A percentile compares a stretch with the other conserved stretches of the same genome.
Conservation (phyloP, 2,113 vertebrate genomes). For the Carollia perspicillata region DNA sequence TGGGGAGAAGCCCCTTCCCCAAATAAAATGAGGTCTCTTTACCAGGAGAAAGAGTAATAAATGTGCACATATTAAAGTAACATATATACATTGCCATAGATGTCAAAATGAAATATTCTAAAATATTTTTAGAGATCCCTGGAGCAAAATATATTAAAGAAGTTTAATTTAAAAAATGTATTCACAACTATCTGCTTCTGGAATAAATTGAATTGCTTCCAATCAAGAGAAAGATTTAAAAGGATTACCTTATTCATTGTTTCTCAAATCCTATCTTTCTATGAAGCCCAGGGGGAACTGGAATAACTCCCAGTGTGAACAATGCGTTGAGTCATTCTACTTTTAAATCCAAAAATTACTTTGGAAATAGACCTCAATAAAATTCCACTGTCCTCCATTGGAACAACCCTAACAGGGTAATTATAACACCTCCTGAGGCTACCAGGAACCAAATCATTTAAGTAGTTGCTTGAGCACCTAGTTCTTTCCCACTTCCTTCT, state of each 20-base stretch:
- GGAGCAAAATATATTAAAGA: background rate
- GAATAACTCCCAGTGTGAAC: background rate
- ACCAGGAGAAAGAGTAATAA: background rate
- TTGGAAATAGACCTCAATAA: background rate
- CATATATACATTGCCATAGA: background rate
- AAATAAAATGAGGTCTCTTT: background rate
- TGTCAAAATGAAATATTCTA: background rate
- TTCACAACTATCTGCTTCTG: background rate
- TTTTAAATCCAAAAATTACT: constrained; percentile 43
- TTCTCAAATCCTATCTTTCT: constrained; percentile 19
- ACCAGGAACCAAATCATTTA: background rate
- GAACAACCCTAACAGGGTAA: background rate
- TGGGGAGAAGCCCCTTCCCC: background rate
- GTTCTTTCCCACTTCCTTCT: background rate
- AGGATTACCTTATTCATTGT: constrained; percentile 28
- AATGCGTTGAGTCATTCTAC: background rate
- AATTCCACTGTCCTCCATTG: background rate
- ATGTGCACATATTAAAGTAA: background rate
- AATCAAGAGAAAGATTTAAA: constrained; percentile 16
- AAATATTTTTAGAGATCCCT: background rate
- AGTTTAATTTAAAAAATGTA: constrained; percentile 34
- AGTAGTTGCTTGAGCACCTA: background rate
- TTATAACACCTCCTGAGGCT: background rate
- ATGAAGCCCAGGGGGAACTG: background rate
- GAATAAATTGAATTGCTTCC: constrained; percentile 17